Base-by-base conservation (phyloP, 1,140 invertebrate species). In the Globodera rostochiensis region DNA sequence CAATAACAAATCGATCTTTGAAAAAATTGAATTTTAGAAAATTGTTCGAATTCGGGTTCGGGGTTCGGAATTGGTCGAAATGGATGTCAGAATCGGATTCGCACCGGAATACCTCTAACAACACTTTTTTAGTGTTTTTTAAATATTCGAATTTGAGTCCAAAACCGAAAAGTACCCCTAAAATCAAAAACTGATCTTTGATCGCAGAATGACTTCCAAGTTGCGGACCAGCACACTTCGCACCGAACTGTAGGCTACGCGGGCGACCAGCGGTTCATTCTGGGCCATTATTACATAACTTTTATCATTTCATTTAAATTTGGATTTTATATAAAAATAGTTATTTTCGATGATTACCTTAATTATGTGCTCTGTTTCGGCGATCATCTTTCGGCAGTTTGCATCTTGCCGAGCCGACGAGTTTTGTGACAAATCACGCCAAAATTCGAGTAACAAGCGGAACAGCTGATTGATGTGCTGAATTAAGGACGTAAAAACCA, bases 401-500 rank as follows among this genome's bases (percentile, higher is more conserved):
- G 4, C 60, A 13, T 45, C 11, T 36, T 70, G 7, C 4, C 49
- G 46, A 21, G 9, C 64, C 8, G 50, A 0, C 8, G 25, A 70
- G 21, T 69, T 13, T 69, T 50, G 45, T n/a, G 25, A 47, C 46
- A 36, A 36, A 36, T 71, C n/a, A 19, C 46, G 69, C 69, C 69
- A 71, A 36, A 78, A 8, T 15, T 64, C 50, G 50, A 70, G 9
- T 25, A 78, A 36, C 7, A 64, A 50, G 0, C 50, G 46, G 50
- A 45, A 78, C 6, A 78, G 76, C 49, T 78, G 76, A 36, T 78
- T 78, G 9, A 25, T 78, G 64, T 78, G 25, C 76, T 78, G 49
- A n/a, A 36, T 75, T 74, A 21, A 50, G 19, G 36, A 45, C 13
- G 36, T 47, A 71, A 36, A 36, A 19, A 15, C 0, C 25, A 25